phyloP scores from a whole-genome alignment of 2,797 vertebrate species.

The Phaenicophaeus curvirostris region DNA sequence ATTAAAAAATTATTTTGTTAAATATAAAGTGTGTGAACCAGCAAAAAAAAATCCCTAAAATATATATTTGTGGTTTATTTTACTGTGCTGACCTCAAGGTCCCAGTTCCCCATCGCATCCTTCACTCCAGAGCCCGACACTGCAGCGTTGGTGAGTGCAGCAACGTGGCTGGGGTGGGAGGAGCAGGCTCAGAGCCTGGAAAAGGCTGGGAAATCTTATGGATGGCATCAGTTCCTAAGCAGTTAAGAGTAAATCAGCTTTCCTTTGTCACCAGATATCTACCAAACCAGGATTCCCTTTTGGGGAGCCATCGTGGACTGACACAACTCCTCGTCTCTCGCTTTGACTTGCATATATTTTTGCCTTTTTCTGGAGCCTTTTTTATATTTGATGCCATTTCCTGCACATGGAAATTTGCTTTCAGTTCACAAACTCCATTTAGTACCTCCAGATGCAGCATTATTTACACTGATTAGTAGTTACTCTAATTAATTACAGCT shows the following conservation, averaged over 20 bases:
- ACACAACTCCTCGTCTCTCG: not conserved
- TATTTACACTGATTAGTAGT: constrained; percentile 74
- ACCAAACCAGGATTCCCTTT: not conserved
- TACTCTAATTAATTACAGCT: constrained; percentile 70
- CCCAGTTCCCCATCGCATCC: not conserved
- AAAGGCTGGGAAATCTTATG: accelerated
- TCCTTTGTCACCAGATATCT: not conserved
- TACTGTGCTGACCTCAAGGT: not conserved
- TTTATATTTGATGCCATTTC: constrained; percentile 19
- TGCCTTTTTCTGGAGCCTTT: constrained; percentile 8
- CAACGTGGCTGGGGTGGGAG: not conserved
- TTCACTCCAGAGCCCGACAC: not conserved
- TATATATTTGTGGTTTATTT: constrained; percentile 69
- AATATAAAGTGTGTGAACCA: constrained; percentile 91
- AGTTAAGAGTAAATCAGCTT: not conserved
- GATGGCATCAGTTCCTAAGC: not conserved
- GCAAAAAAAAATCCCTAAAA: constrained; percentile 70
- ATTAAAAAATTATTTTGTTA: constrained; percentile 99
- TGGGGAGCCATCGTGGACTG: accelerated
- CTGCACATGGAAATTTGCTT: constrained; percentile 52
- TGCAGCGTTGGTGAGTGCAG: not conserved
- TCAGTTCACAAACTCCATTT: constrained; percentile 57
- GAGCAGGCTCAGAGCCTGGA: not conserved
- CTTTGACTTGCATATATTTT: not conserved
- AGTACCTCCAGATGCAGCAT: constrained; percentile 66